Evolutionary conservation across 2,888 invertebrate species (phyloP).

Genomic region (Anodontia alba): DNA sequence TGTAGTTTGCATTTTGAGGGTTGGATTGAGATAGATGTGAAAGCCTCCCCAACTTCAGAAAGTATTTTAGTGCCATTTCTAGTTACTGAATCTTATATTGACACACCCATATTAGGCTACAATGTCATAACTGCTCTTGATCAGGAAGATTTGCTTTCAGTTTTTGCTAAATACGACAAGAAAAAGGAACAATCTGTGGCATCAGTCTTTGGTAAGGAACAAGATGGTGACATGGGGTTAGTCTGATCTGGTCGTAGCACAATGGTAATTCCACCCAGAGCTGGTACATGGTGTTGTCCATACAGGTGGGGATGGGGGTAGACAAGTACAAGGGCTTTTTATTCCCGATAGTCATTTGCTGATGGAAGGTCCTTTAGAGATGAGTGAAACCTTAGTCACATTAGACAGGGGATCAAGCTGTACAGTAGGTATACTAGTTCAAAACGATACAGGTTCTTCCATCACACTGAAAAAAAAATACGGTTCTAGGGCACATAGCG

Average conservation of each 20-base stretch:
- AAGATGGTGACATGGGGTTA: conserved; percentile 16
- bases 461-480: neutral
- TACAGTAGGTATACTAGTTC: conserved; percentile 6
- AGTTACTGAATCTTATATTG: conserved; percentile 18
- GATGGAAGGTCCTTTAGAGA: neutral
- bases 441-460: neutral
- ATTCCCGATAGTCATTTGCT: neutral
- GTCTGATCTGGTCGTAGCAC: conserved; percentile 8
- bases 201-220: neutral
- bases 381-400: conserved; percentile 19
- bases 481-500: neutral
- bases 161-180: too few species aligned
- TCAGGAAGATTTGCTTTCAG: neutral
- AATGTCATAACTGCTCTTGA: conserved; percentile 25
- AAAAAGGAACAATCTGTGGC: neutral
- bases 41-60: neutral
- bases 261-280: conserved; percentile 5
- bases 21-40: conserved; percentile 11
- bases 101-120: conserved; percentile 28
- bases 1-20: too few species aligned
- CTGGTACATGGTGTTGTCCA: conserved; percentile 2
- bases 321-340: conserved; percentile 17
- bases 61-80: conserved; percentile 22
- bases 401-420: conserved; percentile 12
- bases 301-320: conserved; percentile 9